Percentiles rank a stretch among this genome's conserved stretches.
Evolutionary conservation across 2,888 invertebrate genomes (phyloP).

Genomic region (Sinhomidia bicolor): DNA sequence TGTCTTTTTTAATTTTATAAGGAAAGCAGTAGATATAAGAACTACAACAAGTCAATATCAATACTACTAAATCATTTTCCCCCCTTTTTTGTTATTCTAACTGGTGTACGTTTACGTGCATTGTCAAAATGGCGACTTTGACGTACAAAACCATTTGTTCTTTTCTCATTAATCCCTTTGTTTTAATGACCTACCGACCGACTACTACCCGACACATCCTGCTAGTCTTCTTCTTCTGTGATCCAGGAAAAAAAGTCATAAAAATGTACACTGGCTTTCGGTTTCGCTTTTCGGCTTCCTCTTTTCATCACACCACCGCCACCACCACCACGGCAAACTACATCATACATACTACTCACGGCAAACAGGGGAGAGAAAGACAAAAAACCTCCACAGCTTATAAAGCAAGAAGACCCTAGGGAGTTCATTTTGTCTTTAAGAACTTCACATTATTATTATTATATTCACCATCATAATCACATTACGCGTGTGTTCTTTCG

Average conservation of each 20-base stretch:
- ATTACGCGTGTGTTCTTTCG: slow-evolving; percentile 44
- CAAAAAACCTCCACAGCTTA: slow-evolving; percentile 51
- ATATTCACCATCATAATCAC: not conserved
- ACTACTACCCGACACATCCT: slow-evolving; percentile 39
- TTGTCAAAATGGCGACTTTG: not conserved
- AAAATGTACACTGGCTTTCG: slow-evolving; percentile 54
- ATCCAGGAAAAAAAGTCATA: slow-evolving; percentile 52
- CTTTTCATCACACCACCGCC: slow-evolving; percentile 38
- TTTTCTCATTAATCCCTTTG: slow-evolving; percentile 37
- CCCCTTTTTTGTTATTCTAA: not conserved
- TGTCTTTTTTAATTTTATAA: not conserved
- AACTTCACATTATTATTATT: too few species aligned
- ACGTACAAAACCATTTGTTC: not conserved
- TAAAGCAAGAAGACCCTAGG: slow-evolving; percentile 2
- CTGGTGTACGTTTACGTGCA: not conserved
- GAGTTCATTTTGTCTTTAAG: slow-evolving; percentile 40
- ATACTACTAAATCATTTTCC: slow-evolving; percentile 9
- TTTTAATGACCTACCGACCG: slow-evolving; percentile 39
- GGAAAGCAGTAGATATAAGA: not conserved
- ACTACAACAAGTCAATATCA: slow-evolving; percentile 32
- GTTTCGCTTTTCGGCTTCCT: slow-evolving; percentile 67
- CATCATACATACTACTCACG: too few species aligned
- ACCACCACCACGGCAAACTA: too few species aligned
- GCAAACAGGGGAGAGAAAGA: not conserved
- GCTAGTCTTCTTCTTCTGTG: not conserved